Percentiles rank a stretch among this genome's conserved stretches.
These are phyloP conservation scores for Lichenostomus cassidix DNA, from an alignment of 2,113 vertebrate genomes.

Conservation along the genomic window DNA sequence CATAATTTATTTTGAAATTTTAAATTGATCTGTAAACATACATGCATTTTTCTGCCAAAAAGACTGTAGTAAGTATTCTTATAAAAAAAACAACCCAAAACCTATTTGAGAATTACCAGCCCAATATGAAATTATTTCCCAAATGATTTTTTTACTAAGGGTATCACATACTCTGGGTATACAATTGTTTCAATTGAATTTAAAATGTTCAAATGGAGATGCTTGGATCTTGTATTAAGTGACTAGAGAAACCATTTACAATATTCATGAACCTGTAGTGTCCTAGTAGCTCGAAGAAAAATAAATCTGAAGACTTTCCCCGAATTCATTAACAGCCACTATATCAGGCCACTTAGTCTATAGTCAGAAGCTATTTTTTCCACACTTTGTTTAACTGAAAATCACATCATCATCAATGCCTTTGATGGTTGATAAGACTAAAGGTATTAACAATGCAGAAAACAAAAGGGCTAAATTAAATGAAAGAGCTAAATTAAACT, in stretches of 20 bases:
- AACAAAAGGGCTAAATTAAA: background rate
- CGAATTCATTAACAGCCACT: background rate
- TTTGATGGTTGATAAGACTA: background rate
- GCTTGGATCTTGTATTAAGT: background rate
- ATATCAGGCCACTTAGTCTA: background rate
- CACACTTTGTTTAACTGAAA: background rate
- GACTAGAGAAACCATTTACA: background rate
- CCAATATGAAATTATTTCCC: background rate
- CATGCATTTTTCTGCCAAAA: background rate
- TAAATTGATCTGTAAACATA: background rate
- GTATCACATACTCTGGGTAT: fast-evolving
- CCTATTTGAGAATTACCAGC: background rate
- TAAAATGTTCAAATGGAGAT: background rate
- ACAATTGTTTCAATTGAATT: background rate
- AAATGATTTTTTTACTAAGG: background rate
- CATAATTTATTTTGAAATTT: background rate
- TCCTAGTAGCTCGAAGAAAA: background rate
- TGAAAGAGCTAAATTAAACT: background rate
- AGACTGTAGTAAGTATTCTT: background rate
- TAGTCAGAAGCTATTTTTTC: background rate
- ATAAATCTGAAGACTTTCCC: background rate
- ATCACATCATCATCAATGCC: background rate
- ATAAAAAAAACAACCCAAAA: background rate
- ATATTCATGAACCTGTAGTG: background rate
- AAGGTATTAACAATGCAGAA: background rate